Percentiles rank a stretch among this genome's conserved stretches.
These are phyloP conservation scores for Manduca sexta DNA, from an alignment of 1,140 invertebrate genomes.

Conservation along the genomic window DNA sequence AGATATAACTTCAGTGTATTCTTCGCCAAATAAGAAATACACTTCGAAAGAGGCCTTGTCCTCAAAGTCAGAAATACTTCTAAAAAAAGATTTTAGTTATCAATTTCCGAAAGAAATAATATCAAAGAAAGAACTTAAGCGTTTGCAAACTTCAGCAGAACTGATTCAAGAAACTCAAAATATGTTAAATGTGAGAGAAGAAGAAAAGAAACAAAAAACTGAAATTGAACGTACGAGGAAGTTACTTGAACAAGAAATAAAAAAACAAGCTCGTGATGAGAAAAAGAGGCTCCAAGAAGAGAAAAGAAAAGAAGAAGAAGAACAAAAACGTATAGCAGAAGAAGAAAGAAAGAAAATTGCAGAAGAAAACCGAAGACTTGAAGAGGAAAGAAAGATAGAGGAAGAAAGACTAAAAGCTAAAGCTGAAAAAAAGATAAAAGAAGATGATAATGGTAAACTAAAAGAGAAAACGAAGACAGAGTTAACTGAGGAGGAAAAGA, in stretches of 20 bases:
- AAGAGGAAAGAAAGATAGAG: conserved; percentile 11
- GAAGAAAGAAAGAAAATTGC: conserved; percentile 3
- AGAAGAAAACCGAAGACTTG: conserved; percentile 7
- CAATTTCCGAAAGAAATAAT: conserved; percentile 29
- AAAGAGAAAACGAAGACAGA: neutral
- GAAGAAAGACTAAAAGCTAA: neutral
- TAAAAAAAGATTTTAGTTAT: conserved; percentile 28
- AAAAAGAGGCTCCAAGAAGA: conserved; percentile 1
- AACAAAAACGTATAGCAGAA: conserved; percentile 2
- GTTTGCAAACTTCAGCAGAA: conserved; percentile 34
- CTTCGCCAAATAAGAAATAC: neutral
- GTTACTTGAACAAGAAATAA: conserved; percentile 8
- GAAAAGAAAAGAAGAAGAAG: conserved; percentile 8
- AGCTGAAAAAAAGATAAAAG: conserved; percentile 10
- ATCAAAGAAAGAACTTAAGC: conserved; percentile 9
- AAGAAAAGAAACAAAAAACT: conserved; percentile 23
- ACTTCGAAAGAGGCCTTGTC: neutral
- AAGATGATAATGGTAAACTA: neutral
- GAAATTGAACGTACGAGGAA: conserved; percentile 9
- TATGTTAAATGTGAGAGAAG: conserved; percentile 21
- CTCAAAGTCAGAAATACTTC: neutral
- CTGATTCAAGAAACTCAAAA: conserved; percentile 38
- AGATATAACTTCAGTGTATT: neutral
- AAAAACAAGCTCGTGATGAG: conserved; percentile 7
- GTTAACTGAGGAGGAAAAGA: neutral